Base-by-base conservation (phyloP, 2,888 invertebrate species). In the Xylota segnis region DNA sequence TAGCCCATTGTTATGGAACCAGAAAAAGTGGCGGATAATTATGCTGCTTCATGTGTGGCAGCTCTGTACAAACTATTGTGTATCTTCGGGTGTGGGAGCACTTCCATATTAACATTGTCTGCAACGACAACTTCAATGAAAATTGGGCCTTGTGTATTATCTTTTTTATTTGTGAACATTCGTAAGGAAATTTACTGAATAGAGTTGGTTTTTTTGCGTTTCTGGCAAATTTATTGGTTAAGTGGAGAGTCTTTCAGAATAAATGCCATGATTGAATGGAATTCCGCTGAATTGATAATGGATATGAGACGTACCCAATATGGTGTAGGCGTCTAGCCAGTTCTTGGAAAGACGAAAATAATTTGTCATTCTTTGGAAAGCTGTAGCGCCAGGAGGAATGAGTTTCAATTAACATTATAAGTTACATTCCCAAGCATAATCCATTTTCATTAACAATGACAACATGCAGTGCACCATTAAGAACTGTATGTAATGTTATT, bases 21-120 rank as follows among this genome's bases (percentile, higher is more conserved):
- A 56, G 34, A 58, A 63, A 71, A 76, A 82, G 32, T 70, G 54
- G 63, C 63, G 43, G 58, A 65, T 77, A 71, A 77, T 83, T 76
- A 71, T 77, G 77, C 65, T 70, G 71, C 65, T 65, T 10, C 70
- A 18, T 76, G 52, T 63, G 14, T 52, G 27, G 27, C 14, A 14
- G 56, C n/a, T 23, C 23, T 9, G 63, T 7, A 40, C n/a, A 2
- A 56, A 2, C n/a, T 4, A 40, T 23, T 78, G 59, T 68, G 59
- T 50, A 9, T n/a, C n/a, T n/a, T n/a, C n/a, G n/a, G n/a, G n/a
- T 78, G 27, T 18, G 18, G 3, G 29, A 4, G 14, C 2, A 70
- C 34, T 56, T 37, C 52, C 45, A 50, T 50, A 14, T 40, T 54
- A 32, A 34, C 76, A 70, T 71, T 76, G 70, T 81, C 74, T 71